These are phyloP conservation scores for Eumaeus atala DNA, from an alignment of 1,140 invertebrate species.

Conservation along the genomic window DNA sequence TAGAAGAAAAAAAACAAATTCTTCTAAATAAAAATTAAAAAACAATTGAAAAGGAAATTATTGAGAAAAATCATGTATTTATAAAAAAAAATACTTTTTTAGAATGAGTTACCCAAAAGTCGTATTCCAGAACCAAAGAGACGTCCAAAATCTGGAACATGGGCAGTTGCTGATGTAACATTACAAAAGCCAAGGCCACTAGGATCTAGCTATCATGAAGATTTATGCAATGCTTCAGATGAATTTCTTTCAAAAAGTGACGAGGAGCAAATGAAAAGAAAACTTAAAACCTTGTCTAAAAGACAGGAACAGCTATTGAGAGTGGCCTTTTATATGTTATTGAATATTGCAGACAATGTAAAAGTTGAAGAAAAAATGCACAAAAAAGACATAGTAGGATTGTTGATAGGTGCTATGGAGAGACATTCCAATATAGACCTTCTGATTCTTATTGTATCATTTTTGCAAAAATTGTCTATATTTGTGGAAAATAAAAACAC, in stretches of 20 bases:
- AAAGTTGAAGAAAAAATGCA: conserved; percentile 98
- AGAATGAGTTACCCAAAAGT: conserved; percentile 78
- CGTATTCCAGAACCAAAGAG: conserved; percentile 80
- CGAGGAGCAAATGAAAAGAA: conserved; percentile 88
- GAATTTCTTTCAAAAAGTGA: conserved; percentile 79
- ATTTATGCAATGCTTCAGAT: conserved; percentile 75
- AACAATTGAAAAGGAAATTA: no score
- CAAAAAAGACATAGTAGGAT: conserved; percentile 91
- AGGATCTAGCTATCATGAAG: conserved; percentile 79
- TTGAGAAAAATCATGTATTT: not conserved
- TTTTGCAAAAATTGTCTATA: conserved; percentile 96
- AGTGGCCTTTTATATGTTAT: conserved; percentile 91
- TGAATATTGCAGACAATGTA: conserved; percentile 96
- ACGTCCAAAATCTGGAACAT: conserved; percentile 80
- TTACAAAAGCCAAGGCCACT: conserved; percentile 73
- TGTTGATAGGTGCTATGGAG: conserved; percentile 92
- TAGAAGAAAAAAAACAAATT: no score
- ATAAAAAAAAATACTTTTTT: not conserved
- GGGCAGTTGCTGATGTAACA: conserved; percentile 73
- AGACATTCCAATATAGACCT: conserved; percentile 89
- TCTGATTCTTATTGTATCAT: conserved; percentile 92
- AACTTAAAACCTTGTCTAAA: conserved; percentile 85
- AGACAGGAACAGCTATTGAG: conserved; percentile 95
- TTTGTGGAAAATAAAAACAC: conserved; percentile 95
- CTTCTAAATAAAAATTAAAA: no score